Conservation (phyloP, 2,797 vertebrate genomes). For the Spizella passerina region DNA sequence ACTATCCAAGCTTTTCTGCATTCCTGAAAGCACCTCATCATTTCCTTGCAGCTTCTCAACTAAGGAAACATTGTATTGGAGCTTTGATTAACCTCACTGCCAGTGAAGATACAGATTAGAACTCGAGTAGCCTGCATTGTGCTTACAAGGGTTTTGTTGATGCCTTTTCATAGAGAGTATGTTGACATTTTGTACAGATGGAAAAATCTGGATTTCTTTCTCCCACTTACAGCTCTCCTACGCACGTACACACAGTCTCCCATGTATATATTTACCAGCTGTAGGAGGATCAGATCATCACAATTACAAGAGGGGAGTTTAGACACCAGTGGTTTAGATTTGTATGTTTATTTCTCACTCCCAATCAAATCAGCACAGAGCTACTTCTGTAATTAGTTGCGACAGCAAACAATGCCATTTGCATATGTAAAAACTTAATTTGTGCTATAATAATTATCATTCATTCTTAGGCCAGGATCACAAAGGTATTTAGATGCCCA, state of each 20-base stretch:
- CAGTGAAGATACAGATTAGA: background rate
- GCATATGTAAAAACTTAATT: background rate
- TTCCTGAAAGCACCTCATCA: background rate
- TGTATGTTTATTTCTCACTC: background rate
- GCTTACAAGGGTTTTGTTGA: background rate
- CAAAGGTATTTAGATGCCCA: background rate
- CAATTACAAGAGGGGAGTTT: background rate
- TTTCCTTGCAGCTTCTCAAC: background rate
- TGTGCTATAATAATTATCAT: background rate
- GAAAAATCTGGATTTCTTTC: slow-evolving; percentile 13
- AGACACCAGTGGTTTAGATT: background rate
- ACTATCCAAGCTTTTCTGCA: background rate
- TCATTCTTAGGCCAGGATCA: background rate
- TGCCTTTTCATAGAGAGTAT: background rate
- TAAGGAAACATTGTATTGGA: background rate
- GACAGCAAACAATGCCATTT: background rate
- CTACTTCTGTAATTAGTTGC: background rate
- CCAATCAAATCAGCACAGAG: background rate
- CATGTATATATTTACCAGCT: background rate
- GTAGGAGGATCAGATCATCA: background rate
- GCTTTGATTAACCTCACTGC: background rate
- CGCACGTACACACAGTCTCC: background rate
- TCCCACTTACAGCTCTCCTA: slow-evolving; percentile 23
- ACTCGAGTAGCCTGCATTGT: background rate
- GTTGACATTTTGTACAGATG: slow-evolving; percentile 36